Percentiles rank a stretch among this genome's conserved stretches.
Conservation (phyloP, 2,888 invertebrate genomes). For the Sussaba pulchella region DNA sequence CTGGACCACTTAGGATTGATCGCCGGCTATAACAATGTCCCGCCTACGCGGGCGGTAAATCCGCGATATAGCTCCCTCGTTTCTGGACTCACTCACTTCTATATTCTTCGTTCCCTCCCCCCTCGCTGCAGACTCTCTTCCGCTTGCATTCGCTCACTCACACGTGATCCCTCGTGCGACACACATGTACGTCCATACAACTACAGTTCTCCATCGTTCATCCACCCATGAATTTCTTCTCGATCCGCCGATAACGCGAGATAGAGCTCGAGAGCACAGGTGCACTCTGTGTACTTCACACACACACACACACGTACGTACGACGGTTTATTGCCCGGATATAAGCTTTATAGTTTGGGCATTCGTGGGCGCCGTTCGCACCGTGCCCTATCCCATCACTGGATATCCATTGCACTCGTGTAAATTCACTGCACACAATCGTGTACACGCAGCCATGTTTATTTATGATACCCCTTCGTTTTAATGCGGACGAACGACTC, state of each 20-base stretch:
- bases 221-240: slow-evolving; percentile 60
- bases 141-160: slow-evolving; percentile 17
- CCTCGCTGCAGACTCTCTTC: background rate
- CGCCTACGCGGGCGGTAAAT: slow-evolving; percentile 54
- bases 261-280: slow-evolving; percentile 44
- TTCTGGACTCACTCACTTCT: slow-evolving; percentile 51
- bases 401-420: slow-evolving; percentile 13
- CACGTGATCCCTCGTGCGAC: background rate
- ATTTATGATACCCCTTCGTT: slow-evolving; percentile 42
- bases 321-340: slow-evolving; percentile 59
- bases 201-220: slow-evolving; percentile 35
- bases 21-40: slow-evolving; percentile 59
- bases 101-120: slow-evolving; percentile 23
- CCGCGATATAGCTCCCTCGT: slow-evolving; percentile 48
- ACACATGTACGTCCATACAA: slow-evolving; percentile 12
- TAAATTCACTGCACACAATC: slow-evolving; percentile 13
- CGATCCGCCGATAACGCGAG: slow-evolving; percentile 53
- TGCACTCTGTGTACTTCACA: slow-evolving; percentile 41
- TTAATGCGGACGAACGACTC: slow-evolving; percentile 43
- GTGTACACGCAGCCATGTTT: background rate
- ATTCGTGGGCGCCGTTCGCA: slow-evolving; percentile 55
- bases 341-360: slow-evolving; percentile 62
- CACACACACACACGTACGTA: slow-evolving; percentile 13
- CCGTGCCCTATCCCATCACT: slow-evolving; percentile 24
- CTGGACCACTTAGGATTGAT: slow-evolving; percentile 64